phyloP scores from a whole-genome alignment of 2,888 invertebrate genomes.

The Anthophora plumipes region DNA sequence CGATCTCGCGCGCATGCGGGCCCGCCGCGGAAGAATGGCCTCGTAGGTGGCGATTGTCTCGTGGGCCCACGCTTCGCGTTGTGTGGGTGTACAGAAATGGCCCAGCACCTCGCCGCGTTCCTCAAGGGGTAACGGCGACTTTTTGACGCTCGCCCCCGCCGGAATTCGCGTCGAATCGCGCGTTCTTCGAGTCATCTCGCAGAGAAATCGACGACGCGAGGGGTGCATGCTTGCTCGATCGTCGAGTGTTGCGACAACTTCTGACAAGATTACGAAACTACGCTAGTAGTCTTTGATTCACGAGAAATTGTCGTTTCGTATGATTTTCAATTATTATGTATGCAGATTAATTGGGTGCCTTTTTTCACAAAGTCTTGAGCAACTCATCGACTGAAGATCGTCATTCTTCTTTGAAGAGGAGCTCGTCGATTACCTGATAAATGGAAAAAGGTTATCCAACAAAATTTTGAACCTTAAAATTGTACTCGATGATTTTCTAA shows the following conservation, averaged over 20 bases:
- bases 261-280: neutral
- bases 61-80: conserved; percentile 78
- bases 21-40: conserved; percentile 72
- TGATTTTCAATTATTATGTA: too few species aligned
- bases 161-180: conserved; percentile 5
- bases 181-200: conserved; percentile 14
- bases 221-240: neutral
- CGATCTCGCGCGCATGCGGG: conserved; percentile 66
- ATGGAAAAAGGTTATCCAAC: too few species aligned
- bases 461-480: too few species aligned
- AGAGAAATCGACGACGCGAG: neutral
- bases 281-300: neutral
- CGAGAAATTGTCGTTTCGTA: neutral
- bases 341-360: too few species aligned
- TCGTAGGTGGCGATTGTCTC: conserved; percentile 83
- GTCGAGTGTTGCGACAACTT: neutral
- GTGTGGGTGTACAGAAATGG: conserved; percentile 77
- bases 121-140: conserved; percentile 31
- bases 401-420: too few species aligned
- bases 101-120: conserved; percentile 46
- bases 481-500: too few species aligned
- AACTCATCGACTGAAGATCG: too few species aligned
- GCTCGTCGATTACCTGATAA: too few species aligned
- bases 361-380: too few species aligned
- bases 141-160: conserved; percentile 18